Evolutionary conservation across 2,113 vertebrate species (phyloP).

Genomic region (Hiodon alosoides): DNA sequence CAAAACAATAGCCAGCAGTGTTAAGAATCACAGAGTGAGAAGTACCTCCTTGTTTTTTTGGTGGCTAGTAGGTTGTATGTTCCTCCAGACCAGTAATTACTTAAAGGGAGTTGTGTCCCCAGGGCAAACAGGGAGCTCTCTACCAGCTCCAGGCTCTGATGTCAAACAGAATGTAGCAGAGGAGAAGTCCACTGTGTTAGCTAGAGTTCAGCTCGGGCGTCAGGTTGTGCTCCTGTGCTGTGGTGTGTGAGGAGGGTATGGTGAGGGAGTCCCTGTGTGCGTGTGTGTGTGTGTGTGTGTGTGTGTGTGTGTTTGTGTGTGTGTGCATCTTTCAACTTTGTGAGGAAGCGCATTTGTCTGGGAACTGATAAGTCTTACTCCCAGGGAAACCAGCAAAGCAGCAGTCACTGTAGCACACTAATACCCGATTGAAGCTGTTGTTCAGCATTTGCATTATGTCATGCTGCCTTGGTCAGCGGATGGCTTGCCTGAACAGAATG

Average conservation of each 20-base stretch:
- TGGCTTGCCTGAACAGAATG: neutral
- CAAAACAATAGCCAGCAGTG: no score
- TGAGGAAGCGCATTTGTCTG: neutral
- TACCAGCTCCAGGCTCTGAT: no score
- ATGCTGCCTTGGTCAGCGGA: neutral
- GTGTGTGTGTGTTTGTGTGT: neutral
- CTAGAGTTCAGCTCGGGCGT: no score
- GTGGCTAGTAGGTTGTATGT: no score
- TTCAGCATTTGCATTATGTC: neutral
- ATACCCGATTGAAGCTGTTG: neutral
- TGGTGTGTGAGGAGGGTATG: neutral
- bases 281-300: constrained; percentile 2
- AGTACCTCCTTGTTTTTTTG: no score
- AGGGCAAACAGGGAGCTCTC: no score
- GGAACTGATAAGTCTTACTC: neutral
- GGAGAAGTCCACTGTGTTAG: no score
- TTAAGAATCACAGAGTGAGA: no score
- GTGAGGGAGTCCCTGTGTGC: neutral
- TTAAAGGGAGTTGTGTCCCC: no score
- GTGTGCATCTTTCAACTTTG: neutral
- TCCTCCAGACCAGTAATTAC: no score
- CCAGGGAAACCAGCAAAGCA: constrained; percentile 19
- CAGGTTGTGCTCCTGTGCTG: no score
- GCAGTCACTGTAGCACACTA: neutral
- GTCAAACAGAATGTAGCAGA: no score